A percentile compares a stretch with the other conserved stretches of the same genome.
Evolutionary conservation across 2,888 invertebrate species (phyloP).

Genomic region (Cremastinae sp.): DNA sequence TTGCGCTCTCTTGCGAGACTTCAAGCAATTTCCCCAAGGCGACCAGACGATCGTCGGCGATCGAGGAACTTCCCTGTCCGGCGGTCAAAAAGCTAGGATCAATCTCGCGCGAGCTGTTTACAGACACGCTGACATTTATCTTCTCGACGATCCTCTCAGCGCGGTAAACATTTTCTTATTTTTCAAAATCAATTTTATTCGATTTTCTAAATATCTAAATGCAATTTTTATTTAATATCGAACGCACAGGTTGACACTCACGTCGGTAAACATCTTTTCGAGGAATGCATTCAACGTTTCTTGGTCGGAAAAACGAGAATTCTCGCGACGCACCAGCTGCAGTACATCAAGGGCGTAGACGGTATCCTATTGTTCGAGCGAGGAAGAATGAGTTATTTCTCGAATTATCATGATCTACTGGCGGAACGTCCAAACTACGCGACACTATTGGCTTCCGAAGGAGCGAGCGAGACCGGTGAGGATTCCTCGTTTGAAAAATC

Average conservation of each 20-base stretch:
- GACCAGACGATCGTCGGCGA: conserved; percentile 88
- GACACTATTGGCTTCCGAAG: conserved; percentile 70
- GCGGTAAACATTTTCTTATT: conserved; percentile 80
- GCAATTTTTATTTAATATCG: no score
- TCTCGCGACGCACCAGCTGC: conserved; percentile 89
- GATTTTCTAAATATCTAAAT: no score
- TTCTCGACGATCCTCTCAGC: conserved; percentile 89
- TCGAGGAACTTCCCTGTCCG: conserved; percentile 86
- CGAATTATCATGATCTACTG: conserved; percentile 73
- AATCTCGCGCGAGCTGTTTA: conserved; percentile 84
- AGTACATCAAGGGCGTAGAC: conserved; percentile 83
- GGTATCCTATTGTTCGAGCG: conserved; percentile 74
- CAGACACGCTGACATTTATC: conserved; percentile 85
- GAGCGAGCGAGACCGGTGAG: conserved; percentile 64
- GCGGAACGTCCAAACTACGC: conserved; percentile 72
- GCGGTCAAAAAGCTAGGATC: conserved; percentile 88
- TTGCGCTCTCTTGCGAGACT: conserved; percentile 80
- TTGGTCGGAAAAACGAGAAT: conserved; percentile 87
- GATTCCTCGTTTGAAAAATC: conserved; percentile 64
- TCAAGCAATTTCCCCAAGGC: conserved; percentile 85
- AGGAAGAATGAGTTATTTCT: conserved; percentile 70
- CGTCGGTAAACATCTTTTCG: conserved; percentile 88
- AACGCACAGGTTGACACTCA: conserved; percentile 85
- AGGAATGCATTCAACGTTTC: conserved; percentile 86
- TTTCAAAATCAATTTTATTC: background rate